Conservation (phyloP, 2,113 vertebrate species). For the Plestiodon gilberti region DNA sequence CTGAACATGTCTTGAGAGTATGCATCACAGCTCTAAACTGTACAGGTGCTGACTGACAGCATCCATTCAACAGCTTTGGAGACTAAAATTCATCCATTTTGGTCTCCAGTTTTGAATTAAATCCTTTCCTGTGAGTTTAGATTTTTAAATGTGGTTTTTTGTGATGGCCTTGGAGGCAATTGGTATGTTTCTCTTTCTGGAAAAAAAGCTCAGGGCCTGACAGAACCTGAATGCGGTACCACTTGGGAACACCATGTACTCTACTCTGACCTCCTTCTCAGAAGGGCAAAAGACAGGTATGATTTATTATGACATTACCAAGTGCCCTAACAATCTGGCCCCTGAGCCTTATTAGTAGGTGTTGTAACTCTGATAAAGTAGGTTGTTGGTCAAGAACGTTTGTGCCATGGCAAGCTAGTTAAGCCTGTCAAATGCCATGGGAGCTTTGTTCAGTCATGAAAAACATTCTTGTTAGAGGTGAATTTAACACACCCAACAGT, state of each 20-base stretch:
- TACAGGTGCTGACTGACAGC: neutral
- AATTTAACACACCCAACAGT: neutral
- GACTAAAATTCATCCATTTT: neutral
- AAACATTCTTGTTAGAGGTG: neutral
- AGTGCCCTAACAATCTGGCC: too few species aligned
- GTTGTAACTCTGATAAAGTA: neutral
- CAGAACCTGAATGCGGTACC: neutral
- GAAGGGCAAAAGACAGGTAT: neutral
- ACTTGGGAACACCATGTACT: neutral
- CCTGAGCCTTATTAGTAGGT: neutral
- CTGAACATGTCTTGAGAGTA: neutral
- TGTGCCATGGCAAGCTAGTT: neutral
- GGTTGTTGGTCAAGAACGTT: neutral
- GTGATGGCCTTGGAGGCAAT: neutral
- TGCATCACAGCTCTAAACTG: neutral
- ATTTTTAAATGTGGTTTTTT: neutral
- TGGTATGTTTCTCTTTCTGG: neutral
- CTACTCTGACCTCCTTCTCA: neutral
- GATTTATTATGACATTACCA: too few species aligned
- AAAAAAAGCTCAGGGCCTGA: too few species aligned
- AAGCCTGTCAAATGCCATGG: neutral
- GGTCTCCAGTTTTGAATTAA: neutral
- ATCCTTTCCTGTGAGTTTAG: neutral
- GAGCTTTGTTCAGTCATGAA: neutral
- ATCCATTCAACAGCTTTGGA: neutral